Base-by-base conservation (phyloP, 1,140 invertebrate species). In the Temnothorax nylanderi region DNA sequence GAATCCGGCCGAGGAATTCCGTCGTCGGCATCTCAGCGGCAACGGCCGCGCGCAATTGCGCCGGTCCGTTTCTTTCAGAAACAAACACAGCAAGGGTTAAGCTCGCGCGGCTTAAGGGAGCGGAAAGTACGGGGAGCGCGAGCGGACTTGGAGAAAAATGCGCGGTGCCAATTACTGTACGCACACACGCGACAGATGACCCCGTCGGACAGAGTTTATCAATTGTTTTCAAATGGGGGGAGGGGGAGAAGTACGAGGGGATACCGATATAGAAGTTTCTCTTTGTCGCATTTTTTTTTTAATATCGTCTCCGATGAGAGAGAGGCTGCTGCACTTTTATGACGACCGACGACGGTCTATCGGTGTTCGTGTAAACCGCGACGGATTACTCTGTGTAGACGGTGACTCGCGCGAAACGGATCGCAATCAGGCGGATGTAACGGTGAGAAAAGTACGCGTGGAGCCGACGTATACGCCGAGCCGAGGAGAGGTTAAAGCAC, bases 161-260 rank as follows among this genome's bases (percentile, higher is more conserved):
- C n/a, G 34, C 6, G 44, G 32, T 47, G 62, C 77, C 62, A 85
- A 90, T 90, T 90, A 90, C 58, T 85, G 74, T 78, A 21, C 26
- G 21, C 21, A 16, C 75, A 77, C n/a, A 81, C 51, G 76, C 56
- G 78, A 90, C 54, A 86, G 90, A 93, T 93, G 91, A 92, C 90
- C 90, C 56, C 86, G 67, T 11, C 71, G 65, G 16, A 49, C 71
- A 16, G 78, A 87, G 60, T 92, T 93, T 93, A 93, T 93, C 92
- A 92, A 93, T 93, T 93, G 92, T 93, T 93, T 92, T 91, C 77
- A 72, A 89, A 86, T 65, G 51, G 74, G 74, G 44, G 44, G 6
- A 49, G 51, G 10, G 49, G 26, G 10, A 16, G 10, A 18, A 3
- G 21, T 32, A 60, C 77, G 85, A 86, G 10, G 21, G 78, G 89